Percentiles rank a stretch among this genome's conserved stretches.
Evolutionary conservation across 1,140 invertebrate species (phyloP).

Genomic region (Aphelenchoides fujianensis): DNA sequence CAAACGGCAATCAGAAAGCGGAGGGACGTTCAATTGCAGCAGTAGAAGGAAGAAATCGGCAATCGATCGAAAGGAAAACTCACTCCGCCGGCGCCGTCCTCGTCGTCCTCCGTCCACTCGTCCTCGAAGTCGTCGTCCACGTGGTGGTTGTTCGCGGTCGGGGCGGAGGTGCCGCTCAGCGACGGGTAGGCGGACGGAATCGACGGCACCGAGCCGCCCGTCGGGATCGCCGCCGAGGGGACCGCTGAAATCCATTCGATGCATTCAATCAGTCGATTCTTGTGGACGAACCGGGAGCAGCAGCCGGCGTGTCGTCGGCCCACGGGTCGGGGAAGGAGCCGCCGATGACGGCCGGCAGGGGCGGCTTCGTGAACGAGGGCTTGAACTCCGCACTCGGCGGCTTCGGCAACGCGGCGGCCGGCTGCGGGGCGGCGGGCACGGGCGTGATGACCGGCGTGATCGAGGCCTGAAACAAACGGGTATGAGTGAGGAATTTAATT

Average conservation of each 20-base stretch:
- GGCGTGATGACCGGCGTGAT: neutral
- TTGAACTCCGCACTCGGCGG: slow-evolving; percentile 4
- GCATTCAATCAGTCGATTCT: slow-evolving; percentile 3
- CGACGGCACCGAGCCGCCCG: slow-evolving; percentile 3
- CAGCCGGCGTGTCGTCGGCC: slow-evolving; percentile 6
- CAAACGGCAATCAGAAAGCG: too few species aligned
- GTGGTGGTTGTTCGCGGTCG: slow-evolving; percentile 3
- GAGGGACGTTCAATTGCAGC: slow-evolving; percentile 7
- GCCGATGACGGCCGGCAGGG: slow-evolving; percentile 5
- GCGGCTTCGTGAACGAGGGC: neutral
- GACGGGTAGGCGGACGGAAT: slow-evolving; percentile 6
- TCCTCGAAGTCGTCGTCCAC: slow-evolving; percentile 61
- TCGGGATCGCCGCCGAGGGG: neutral
- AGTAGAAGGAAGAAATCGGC: slow-evolving; percentile 15
- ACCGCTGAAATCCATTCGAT: slow-evolving; percentile 10
- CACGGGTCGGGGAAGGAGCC: slow-evolving; percentile 20
- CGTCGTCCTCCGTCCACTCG: slow-evolving; percentile 61
- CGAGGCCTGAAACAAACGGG: neutral
- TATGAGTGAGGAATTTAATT: too few species aligned
- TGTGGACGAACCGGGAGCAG: slow-evolving; percentile 10
- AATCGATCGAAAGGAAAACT: too few species aligned
- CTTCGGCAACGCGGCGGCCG: neutral
- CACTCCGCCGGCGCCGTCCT: slow-evolving; percentile 39
- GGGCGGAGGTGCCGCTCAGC: slow-evolving; percentile 11
- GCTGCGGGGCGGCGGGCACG: neutral